Percentiles rank a stretch among this genome's conserved stretches.
phyloP scores from a whole-genome alignment of 2,888 invertebrate species.

The Sycophila texana region DNA sequence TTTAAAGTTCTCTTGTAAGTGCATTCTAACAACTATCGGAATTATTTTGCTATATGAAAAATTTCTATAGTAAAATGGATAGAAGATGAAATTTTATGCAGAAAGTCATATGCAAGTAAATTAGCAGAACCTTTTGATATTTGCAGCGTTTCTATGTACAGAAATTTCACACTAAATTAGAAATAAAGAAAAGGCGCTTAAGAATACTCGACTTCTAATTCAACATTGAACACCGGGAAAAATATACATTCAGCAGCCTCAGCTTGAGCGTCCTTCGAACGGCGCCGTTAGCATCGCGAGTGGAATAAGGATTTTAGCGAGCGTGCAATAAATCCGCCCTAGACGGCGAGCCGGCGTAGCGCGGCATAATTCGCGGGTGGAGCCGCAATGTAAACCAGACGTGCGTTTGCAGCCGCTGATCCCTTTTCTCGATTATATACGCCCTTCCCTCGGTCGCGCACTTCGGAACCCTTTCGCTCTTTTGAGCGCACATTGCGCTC shows the following conservation, averaged over 20 bases:
- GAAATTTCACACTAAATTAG: too few species aligned
- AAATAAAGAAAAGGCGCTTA: too few species aligned
- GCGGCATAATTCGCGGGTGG: not conserved
- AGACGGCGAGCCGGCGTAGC: not conserved
- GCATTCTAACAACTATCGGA: too few species aligned
- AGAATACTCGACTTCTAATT: too few species aligned
- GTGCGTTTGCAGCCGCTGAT: slow-evolving; percentile 2
- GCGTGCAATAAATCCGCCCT: slow-evolving; percentile 24
- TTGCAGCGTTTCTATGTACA: too few species aligned
- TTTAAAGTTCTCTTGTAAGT: not conserved
- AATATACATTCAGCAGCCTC: not conserved
- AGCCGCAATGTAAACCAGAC: slow-evolving; percentile 12
- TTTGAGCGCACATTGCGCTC: not conserved
- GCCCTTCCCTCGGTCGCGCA: not conserved
- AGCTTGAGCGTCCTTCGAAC: not conserved
- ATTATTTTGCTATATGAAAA: too few species aligned
- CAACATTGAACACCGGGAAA: not conserved
- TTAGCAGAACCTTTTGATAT: too few species aligned
- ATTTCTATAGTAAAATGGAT: too few species aligned
- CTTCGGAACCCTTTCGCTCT: not conserved
- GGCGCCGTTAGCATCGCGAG: not conserved
- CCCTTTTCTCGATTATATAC: slow-evolving; percentile 27
- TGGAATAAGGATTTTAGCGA: slow-evolving; percentile 30
- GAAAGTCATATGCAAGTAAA: too few species aligned
- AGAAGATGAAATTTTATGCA: too few species aligned